phyloP scores from a whole-genome alignment of 2,797 vertebrate genomes.

The Acestrorhynchus altus region DNA sequence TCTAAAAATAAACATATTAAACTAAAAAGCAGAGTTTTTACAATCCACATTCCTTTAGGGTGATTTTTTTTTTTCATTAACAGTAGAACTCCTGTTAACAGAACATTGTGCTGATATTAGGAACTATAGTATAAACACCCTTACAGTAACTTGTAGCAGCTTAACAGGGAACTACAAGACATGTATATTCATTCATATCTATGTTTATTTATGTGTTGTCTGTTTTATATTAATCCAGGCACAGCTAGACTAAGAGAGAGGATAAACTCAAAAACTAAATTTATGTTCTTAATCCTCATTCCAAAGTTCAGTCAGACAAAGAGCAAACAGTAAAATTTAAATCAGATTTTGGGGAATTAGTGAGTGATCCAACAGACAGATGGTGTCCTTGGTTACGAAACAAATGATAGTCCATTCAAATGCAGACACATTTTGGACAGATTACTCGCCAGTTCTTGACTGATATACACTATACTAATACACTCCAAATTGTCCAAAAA shows the following conservation, averaged over 20 bases:
- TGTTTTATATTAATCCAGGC: neutral
- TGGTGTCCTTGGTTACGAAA: neutral
- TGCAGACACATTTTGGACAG: neutral
- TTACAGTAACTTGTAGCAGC: neutral
- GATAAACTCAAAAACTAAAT: constrained; percentile 3
- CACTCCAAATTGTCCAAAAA: too few relatives aligned
- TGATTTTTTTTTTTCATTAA: too few relatives aligned
- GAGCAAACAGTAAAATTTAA: neutral
- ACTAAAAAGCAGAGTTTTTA: too few relatives aligned
- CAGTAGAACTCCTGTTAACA: too few relatives aligned
- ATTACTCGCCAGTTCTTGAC: neutral
- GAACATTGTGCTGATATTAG: too few relatives aligned
- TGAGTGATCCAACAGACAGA: neutral
- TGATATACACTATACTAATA: too few relatives aligned
- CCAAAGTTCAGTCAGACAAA: constrained; percentile 10
- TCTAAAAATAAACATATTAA: too few relatives aligned
- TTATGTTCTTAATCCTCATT: neutral
- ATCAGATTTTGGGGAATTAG: constrained; percentile 9
- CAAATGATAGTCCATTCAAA: neutral
- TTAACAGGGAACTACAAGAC: too few relatives aligned
- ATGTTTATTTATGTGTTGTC: neutral
- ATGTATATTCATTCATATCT: constrained; percentile 13
- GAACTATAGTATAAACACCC: too few relatives aligned
- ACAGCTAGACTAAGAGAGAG: neutral
- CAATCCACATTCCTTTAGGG: too few relatives aligned